Evolutionary conservation across 2,888 invertebrate genomes (phyloP), one percentile per base, ranked within the genome.

Genomic region (Amphipyra tragopoginis): DNA sequence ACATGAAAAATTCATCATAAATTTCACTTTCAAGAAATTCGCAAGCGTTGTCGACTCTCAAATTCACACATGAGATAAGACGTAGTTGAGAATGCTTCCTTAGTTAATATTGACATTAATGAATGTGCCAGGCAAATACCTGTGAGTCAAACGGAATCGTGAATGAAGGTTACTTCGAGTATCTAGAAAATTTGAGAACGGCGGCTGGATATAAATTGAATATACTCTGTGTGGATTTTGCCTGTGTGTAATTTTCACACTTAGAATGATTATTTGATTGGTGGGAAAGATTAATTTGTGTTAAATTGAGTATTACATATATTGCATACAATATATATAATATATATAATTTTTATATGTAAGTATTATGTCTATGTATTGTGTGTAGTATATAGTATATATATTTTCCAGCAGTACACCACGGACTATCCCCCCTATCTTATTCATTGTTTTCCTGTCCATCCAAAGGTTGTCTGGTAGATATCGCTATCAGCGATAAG

Each of bases 91-190:
- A 77, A 76, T 76, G 75, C 68, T 79, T 58, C 64, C 57, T 57
- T 62, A 69, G 75, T 75, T 81, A 84, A 84, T 84, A 83, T 86
- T 86, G 82, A 85, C 83, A 74, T 78, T 77, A 83, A 84, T 84
- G 81, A 83, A 81, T 73, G 77, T 77, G 77, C 71, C 72, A 73
- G 65, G 79, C 75, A 84, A 84, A 86, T 78, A 81, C 65, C 62
- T 55, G 52, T 21, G 63, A 73, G 75, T 75, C 77, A 79, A 78
- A 79, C 68, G 68, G 78, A 78, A 79, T 77, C 55, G 64, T 21
- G 52, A 60, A 63, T 59, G 66, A 66, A 68, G 70, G 79, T 77
- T 77, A 77, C 74, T 72, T 69, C 68, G 64, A 74, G 79, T 76
- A 75, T 44, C 66, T 69, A 60, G 75, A 63, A 65, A 52, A 58